Base-by-base conservation (phyloP, 35 echinoderm and acorn worm genomes). In the Holothuria glaberrima region DNA sequence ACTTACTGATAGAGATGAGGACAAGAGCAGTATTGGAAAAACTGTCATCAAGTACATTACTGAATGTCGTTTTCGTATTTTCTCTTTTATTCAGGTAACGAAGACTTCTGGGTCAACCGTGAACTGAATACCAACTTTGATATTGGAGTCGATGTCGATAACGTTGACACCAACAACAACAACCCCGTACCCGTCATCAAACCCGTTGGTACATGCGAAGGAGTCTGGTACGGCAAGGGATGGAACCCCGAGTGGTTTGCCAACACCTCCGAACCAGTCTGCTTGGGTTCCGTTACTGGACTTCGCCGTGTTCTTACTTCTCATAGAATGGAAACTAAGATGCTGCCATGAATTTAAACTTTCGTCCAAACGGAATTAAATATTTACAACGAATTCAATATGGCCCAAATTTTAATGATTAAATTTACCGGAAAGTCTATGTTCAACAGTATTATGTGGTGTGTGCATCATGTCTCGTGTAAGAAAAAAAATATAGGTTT, bases 231-330 rank as follows among this genome's bases (percentile, higher is more conserved):
- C 7, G 94, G 94, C 12, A 71, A 90, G 6, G 52, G 16, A 19
- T 96, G 94, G 94, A 83, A 90, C 62, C 35, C 66, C 14, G 94
- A 96, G 71, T 93, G 94, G 94, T 96, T 93, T 71, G 60, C 68
- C 22, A 20, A 58, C 12, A 87, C 85, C 85, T 18, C 32, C 29
- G 30, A 65, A 9, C 85, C 63, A 48, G 38, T 87, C 4, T 87
- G 85, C 85, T 13, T 87, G 60, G 85, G 62, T 50, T 45, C 85
- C 66, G 30, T 87, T 17, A 17, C 85, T 5, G 85, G 85, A 46
- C 61, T 87, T 34, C 61, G 62, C 0, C 85, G 85, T 50, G 29
- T 38, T 33, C 85, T 87, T 19, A 87, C 85, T 31, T 45, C 60
- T 33, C 60, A 67, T 33, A 67, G 85, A 36, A 87, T 87, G 14